A percentile compares a stretch with the other conserved stretches of the same genome.
Conservation (phyloP, 2,113 vertebrate genomes). For the Melierax canorus region DNA sequence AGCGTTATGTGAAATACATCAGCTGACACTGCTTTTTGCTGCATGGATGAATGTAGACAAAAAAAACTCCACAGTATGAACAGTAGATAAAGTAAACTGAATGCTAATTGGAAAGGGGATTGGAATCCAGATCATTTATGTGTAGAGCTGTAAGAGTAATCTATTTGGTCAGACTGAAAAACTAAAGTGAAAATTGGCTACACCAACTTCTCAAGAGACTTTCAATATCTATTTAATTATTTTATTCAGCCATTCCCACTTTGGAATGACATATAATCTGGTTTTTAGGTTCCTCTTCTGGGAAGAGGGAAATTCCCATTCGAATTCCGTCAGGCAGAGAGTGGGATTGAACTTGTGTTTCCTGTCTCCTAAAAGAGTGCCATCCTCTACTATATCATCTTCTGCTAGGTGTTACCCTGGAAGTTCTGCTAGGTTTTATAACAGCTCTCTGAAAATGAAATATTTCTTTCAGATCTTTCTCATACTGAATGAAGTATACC, state of each 20-base stretch:
- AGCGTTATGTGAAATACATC: not conserved
- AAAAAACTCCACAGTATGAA: not conserved
- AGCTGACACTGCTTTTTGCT: constrained; percentile 8
- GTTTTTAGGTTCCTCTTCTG: not conserved
- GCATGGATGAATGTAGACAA: not conserved
- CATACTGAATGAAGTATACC: not conserved
- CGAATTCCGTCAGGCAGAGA: not conserved
- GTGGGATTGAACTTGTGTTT: not conserved
- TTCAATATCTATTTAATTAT: not conserved
- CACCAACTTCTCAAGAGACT: not conserved
- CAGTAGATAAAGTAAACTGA: not conserved
- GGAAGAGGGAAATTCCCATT: not conserved
- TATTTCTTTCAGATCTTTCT: not conserved
- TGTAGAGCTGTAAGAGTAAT: not conserved
- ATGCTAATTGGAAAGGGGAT: not conserved
- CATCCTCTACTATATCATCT: not conserved
- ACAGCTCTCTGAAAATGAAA: not conserved
- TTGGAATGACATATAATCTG: not conserved
- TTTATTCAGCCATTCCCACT: not conserved
- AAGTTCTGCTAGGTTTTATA: not conserved
- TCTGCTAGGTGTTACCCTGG: not conserved
- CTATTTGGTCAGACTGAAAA: not conserved
- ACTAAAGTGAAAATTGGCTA: not conserved
- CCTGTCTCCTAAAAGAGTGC: not conserved
- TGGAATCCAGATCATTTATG: not conserved